Evolutionary conservation across 2,888 invertebrate genomes (phyloP).

Genomic region (Neocrepidodera transversa): DNA sequence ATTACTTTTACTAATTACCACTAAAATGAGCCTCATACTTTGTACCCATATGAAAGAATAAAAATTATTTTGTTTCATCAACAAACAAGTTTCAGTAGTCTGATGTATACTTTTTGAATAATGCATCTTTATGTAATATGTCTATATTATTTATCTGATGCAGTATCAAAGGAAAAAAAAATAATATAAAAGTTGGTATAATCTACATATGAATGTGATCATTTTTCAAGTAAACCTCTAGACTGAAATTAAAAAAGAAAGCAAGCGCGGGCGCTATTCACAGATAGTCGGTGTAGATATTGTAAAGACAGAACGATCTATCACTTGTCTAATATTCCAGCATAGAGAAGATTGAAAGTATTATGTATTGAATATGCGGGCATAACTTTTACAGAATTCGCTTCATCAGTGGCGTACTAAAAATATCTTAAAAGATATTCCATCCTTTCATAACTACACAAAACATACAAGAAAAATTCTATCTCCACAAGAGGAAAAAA

Average conservation of each 20-base stretch:
- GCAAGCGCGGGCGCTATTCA: neutral
- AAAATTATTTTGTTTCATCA: too few relatives aligned
- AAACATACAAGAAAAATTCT: too few relatives aligned
- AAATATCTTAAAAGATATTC: too few relatives aligned
- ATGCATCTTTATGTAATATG: neutral
- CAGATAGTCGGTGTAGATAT: slow-evolving; percentile 16
- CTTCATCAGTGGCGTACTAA: neutral
- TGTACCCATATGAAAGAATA: too few relatives aligned
- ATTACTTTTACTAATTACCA: too few relatives aligned
- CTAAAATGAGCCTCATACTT: too few relatives aligned
- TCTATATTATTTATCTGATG: neutral
- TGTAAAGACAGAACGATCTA: slow-evolving; percentile 25
- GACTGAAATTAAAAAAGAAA: slow-evolving; percentile 15
- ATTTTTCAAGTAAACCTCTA: slow-evolving; percentile 5
- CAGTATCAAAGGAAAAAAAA: neutral
- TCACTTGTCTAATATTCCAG: slow-evolving; percentile 28
- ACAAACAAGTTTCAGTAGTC: too few relatives aligned
- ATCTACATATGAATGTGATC: neutral
- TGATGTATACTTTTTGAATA: too few relatives aligned
- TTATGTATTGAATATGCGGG: slow-evolving; percentile 26
- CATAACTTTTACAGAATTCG: neutral
- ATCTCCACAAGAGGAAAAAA: too few relatives aligned
- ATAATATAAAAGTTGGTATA: neutral
- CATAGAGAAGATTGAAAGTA: slow-evolving; percentile 21
- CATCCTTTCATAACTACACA: too few relatives aligned